Conservation (phyloP, 2,797 vertebrate genomes). For the Sylvia borin region DNA sequence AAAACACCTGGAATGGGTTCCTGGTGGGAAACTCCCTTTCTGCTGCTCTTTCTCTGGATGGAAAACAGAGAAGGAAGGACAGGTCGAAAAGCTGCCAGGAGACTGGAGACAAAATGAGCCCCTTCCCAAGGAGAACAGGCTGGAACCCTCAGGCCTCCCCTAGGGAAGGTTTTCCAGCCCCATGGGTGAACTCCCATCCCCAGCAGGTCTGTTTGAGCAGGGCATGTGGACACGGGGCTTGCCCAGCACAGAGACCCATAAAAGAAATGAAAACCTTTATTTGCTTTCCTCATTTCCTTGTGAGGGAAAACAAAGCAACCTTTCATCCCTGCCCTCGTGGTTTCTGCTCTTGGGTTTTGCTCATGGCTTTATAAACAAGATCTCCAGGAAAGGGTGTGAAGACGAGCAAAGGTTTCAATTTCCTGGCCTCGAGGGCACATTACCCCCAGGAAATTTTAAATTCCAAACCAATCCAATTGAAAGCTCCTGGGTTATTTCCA, state of each 20-base stretch:
- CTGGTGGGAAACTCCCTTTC: not conserved
- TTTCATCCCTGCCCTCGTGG: not conserved
- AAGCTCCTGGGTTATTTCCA: not conserved
- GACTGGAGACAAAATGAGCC: not conserved
- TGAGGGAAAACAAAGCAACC: not conserved
- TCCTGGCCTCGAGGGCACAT: not conserved
- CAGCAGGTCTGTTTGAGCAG: not conserved
- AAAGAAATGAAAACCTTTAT: not conserved
- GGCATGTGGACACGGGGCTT: not conserved
- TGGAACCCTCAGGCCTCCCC: not conserved
- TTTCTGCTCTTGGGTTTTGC: not conserved
- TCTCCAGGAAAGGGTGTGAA: not conserved
- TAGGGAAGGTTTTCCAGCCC: not conserved
- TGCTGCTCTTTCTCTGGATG: not conserved
- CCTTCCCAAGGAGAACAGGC: not conserved
- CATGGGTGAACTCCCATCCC: fast-evolving
- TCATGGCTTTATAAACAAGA: not conserved
- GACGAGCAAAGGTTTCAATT: not conserved
- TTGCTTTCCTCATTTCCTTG: slow-evolving; percentile 23
- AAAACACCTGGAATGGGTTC: fast-evolving
- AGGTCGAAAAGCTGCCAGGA: not conserved
- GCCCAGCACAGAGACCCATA: not conserved
- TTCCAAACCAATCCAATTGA: not conserved
- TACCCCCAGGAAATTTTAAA: not conserved
- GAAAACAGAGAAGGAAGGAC: not conserved